A percentile compares a stretch with the other conserved stretches of the same genome.
These are phyloP conservation scores for Ammodytes dubius DNA, from an alignment of 2,113 vertebrate species.

Conservation along the genomic window DNA sequence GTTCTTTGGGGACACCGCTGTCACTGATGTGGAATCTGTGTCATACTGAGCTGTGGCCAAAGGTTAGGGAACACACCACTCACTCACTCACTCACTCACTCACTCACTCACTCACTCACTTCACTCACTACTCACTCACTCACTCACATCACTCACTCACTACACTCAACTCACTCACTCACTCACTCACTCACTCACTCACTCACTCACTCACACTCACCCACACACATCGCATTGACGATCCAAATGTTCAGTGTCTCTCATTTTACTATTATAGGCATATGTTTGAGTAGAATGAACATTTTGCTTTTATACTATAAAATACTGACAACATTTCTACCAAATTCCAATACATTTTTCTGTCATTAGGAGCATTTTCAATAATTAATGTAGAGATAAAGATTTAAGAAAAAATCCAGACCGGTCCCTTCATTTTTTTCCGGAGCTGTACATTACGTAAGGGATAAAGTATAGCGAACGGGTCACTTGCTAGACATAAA, in stretches of 20 bases:
- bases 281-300: too few species aligned
- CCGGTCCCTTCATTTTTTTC: too few species aligned
- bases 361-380: too few species aligned
- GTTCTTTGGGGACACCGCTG: conserved; percentile 63
- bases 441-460: too few species aligned
- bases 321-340: too few species aligned
- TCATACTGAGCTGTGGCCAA: conserved; percentile 57
- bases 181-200: conserved; percentile 16
- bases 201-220: neutral
- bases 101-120: conserved; percentile 3
- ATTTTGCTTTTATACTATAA: too few species aligned
- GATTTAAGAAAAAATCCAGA: too few species aligned
- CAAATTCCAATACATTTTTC: too few species aligned
- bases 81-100: conserved; percentile 16
- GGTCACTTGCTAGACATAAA: neutral
- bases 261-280: too few species aligned
- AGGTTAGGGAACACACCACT: conserved; percentile 48
- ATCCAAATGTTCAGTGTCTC: neutral
- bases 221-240: conserved; percentile 17
- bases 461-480: too few species aligned
- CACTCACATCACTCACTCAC: neutral
- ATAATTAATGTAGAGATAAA: too few species aligned
- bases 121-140: conserved; percentile 14
- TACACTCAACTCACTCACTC: neutral
- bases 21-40: conserved; percentile 68